These are phyloP conservation scores for Chloroceryle amazona DNA, from an alignment of 2,797 vertebrate species.

Conservation along the genomic window DNA sequence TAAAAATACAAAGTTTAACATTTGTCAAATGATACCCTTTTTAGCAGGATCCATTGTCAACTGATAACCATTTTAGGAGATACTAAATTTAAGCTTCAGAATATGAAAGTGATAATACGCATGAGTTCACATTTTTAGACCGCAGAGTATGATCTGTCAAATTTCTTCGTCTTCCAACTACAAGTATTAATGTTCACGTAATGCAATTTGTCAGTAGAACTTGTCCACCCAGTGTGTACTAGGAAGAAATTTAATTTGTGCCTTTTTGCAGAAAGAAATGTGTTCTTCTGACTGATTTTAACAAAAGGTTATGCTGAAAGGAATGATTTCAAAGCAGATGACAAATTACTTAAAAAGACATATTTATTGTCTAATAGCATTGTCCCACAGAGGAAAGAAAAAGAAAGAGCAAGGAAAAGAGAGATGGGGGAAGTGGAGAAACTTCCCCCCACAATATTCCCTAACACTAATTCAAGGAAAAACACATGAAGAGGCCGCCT, in stretches of 20 bases:
- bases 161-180: background rate
- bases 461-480: conserved; percentile 7
- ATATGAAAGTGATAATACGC: background rate
- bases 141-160: background rate
- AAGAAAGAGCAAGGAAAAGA: background rate
- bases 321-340: conserved; percentile 30
- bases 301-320: conserved; percentile 42
- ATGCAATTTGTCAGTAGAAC: background rate
- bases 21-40: background rate
- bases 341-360: conserved; percentile 48
- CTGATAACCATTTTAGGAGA: background rate
- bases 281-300: conserved; percentile 9
- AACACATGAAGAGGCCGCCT: background rate
- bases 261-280: background rate
- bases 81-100: background rate
- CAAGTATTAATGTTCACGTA: background rate
- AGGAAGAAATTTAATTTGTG: background rate
- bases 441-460: background rate
- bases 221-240: background rate
- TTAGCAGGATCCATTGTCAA: background rate
- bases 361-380: conserved; percentile 35
- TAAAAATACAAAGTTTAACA: background rate
- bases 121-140: background rate
- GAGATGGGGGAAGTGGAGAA: background rate
- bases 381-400: background rate